These are phyloP conservation scores for Sisyra terminalis DNA, from an alignment of 2,888 invertebrate genomes.

Conservation along the genomic window DNA sequence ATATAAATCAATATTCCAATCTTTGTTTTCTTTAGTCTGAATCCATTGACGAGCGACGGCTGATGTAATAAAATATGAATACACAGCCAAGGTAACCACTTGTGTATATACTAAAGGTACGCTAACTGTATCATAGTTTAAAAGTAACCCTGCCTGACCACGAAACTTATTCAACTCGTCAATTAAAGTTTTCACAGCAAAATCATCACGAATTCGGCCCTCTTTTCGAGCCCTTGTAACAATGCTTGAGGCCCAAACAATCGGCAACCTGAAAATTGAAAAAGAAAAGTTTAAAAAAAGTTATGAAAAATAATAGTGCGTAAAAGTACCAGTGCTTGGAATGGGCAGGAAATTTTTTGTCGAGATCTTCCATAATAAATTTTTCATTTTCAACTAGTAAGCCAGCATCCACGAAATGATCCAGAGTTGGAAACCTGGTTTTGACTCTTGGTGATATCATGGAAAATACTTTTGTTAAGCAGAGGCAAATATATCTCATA, in stretches of 20 bases:
- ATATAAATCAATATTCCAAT: slow-evolving; percentile 62
- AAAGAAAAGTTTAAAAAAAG: slow-evolving; percentile 6
- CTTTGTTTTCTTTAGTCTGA: slow-evolving; percentile 35
- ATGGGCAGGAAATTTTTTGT: slow-evolving; percentile 66
- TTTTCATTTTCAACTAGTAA: slow-evolving; percentile 68
- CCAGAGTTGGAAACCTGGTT: slow-evolving; percentile 70
- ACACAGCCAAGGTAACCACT: slow-evolving; percentile 83
- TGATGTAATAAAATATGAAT: slow-evolving; percentile 78
- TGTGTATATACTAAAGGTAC: slow-evolving; percentile 73
- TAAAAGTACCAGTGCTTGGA: slow-evolving; percentile 64
- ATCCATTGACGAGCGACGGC: slow-evolving; percentile 83
- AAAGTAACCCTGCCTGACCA: slow-evolving; percentile 56
- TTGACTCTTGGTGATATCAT: slow-evolving; percentile 80
- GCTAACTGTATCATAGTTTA: slow-evolving; percentile 64
- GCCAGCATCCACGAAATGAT: slow-evolving; percentile 73
- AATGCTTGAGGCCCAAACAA: slow-evolving; percentile 84
- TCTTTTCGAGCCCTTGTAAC: slow-evolving; percentile 80
- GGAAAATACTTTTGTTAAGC: slow-evolving; percentile 73
- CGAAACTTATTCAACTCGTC: slow-evolving; percentile 76
- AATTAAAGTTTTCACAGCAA: slow-evolving; percentile 80
- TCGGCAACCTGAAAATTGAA: slow-evolving; percentile 44
- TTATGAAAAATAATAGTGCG: slow-evolving; percentile 6
- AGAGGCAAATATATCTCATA: slow-evolving; percentile 68
- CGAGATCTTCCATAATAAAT: slow-evolving; percentile 58
- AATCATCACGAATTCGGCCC: slow-evolving; percentile 77